Base-by-base conservation (phyloP, 2,113 vertebrate species). In the Neogale vison region DNA sequence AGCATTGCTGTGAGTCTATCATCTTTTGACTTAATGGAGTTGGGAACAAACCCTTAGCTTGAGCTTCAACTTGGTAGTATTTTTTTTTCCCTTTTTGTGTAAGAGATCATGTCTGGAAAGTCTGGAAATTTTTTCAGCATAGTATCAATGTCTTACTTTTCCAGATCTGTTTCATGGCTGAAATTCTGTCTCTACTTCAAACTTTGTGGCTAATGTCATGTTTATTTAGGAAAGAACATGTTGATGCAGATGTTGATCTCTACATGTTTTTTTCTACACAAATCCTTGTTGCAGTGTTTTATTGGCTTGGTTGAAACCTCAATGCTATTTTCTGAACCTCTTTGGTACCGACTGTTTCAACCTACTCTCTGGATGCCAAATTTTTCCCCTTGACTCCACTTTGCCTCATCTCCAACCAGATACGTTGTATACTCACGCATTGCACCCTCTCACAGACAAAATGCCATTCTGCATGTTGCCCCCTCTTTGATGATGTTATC, bases 21-120 rank as follows among this genome's bases (percentile, higher is more conserved):
- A 50, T 82, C 14, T n/a, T 95, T 67, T 91, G 34, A 81, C 77
- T 97, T 97, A 71, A 77, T 39, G 31, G 34, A 65, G 11, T 39
- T 80, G 18, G 24, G 4, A 88, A 90, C n/a, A 91, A 71, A 90
- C 12, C 5, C 5, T 57, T 39, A 29, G 3, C 36, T 81, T 65
- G 61, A 7, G 23, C 20, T n/a, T 52, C 50, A 50, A 59, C 63
- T 86, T 93, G 65, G 0, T 76, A 34, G 85, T 26, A 47, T 59
- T 88, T 88, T 85, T 74, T 45, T 11, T n/a, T 17, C 39, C 17
- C 39, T 67, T 84, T 36, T 34, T 61, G 34, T n/a, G 13, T 86
- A 57, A 83, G 7, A 92, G 3, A 76, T 29, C 18, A 36, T 14
- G 6, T 93, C 42, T 92, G 74, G 45, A 92, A 92, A 89, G 14